Percentiles rank a stretch among this genome's conserved stretches.
Conservation (phyloP, 2,888 invertebrate species). For the Acrobasis repandana region DNA sequence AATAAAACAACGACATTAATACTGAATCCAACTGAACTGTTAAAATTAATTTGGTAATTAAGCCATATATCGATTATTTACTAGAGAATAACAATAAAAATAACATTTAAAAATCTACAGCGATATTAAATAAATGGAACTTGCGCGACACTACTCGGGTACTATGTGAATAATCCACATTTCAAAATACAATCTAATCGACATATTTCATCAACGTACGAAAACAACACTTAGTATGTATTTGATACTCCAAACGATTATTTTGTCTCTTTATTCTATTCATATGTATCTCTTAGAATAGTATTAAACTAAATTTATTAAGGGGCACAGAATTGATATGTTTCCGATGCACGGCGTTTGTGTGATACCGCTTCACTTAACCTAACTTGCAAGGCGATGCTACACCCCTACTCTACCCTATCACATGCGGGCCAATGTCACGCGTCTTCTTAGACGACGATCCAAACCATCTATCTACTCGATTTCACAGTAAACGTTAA, state of each 20-base stretch:
- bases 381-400: constrained; percentile 81
- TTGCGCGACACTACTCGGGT: constrained; percentile 74
- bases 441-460: constrained; percentile 61
- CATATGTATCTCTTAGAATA: constrained; percentile 82
- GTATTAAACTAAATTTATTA: constrained; percentile 83
- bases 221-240: constrained; percentile 80
- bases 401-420: constrained; percentile 78
- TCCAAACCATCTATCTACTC: constrained; percentile 59
- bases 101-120: constrained; percentile 59
- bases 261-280: constrained; percentile 76
- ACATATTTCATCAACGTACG: constrained; percentile 61
- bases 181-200: constrained; percentile 61
- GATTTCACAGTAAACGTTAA: constrained; percentile 71
- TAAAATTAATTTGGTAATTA: constrained; percentile 78
- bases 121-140: constrained; percentile 60
- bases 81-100: constrained; percentile 68
- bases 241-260: constrained; percentile 79
- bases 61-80: constrained; percentile 68
- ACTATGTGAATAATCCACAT: constrained; percentile 57
- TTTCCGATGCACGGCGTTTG: constrained; percentile 89
- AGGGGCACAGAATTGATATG: constrained; percentile 92
- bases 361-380: constrained; percentile 83
- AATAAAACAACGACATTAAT: constrained; percentile 74
- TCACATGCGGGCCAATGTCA: constrained; percentile 80
- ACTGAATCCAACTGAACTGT: constrained; percentile 78